Conservation (phyloP, 2,797 vertebrate species). For the Staurois parvus region DNA sequence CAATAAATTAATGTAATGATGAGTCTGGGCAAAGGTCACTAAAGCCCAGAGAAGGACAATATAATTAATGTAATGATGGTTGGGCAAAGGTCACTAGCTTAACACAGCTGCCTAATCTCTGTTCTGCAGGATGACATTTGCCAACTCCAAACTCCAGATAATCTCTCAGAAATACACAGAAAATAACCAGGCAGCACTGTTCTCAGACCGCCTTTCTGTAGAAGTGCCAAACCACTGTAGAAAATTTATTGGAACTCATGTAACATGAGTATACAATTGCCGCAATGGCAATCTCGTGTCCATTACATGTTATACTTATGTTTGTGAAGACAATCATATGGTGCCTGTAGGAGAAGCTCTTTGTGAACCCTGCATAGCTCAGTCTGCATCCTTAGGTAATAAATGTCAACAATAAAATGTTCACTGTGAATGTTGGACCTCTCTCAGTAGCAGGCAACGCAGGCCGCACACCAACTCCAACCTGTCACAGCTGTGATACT, state of each 20-base stretch:
- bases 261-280: background rate
- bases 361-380: too few relatives aligned
- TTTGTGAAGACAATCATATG: too few relatives aligned
- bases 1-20: constrained; percentile 55
- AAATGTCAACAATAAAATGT: too few relatives aligned
- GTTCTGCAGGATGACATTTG: constrained; percentile 42
- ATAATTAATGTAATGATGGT: constrained; percentile 54
- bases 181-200: constrained; percentile 10
- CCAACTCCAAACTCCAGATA: constrained; percentile 5
- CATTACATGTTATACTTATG: too few relatives aligned
- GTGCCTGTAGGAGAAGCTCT: too few relatives aligned
- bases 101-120: constrained; percentile 51
- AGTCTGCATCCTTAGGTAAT: too few relatives aligned
- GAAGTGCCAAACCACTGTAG: background rate
- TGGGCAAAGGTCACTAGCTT: constrained; percentile 45
- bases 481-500: too few relatives aligned
- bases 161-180: constrained; percentile 30
- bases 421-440: too few relatives aligned
- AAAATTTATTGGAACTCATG: constrained; percentile 2
- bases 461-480: too few relatives aligned
- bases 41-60: constrained; percentile 49
- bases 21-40: constrained; percentile 47
- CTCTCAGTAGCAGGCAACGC: too few relatives aligned
- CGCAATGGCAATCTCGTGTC: too few relatives aligned
- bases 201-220: background rate